A percentile compares a stretch with the other conserved stretches of the same genome.
These are phyloP conservation scores for Eulemur rufifrons DNA, from an alignment of 2,113 vertebrate species.

Conservation along the genomic window DNA sequence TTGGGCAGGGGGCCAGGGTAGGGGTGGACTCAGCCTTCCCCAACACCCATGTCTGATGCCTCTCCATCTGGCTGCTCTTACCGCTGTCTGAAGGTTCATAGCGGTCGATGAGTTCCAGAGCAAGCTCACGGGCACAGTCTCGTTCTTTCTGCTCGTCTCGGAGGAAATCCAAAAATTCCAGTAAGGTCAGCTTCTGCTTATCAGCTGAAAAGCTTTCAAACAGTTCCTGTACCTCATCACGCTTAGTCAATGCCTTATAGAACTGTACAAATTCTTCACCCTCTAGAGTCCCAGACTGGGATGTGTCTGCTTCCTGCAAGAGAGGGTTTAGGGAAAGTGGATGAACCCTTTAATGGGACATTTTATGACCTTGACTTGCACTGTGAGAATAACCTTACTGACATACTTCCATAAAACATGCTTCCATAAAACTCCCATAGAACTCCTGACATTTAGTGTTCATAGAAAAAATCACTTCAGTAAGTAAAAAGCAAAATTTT, in stretches of 20 bases:
- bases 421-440: background rate
- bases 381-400: background rate
- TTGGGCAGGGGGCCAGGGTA: background rate
- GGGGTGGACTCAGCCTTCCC: background rate
- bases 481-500: constrained; percentile 35
- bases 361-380: background rate
- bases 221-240: constrained; percentile 91
- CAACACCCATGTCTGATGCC: rapidly evolving
- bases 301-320: constrained; percentile 91
- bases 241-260: constrained; percentile 94
- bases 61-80: constrained; percentile 73
- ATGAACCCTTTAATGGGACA: background rate
- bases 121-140: constrained; percentile 82
- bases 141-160: constrained; percentile 89
- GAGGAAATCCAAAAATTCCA: constrained; percentile 94
- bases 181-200: constrained; percentile 89
- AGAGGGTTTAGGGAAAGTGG: background rate
- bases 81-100: constrained; percentile 93
- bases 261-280: constrained; percentile 95
- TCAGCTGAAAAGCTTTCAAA: constrained; percentile 93
- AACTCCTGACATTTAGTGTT: background rate
- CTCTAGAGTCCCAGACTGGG: constrained; percentile 88
- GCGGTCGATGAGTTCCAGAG: constrained; percentile 89
- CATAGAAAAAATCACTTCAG: background rate
- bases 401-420: background rate